A percentile compares a stretch with the other conserved stretches of the same genome.
Conservation (phyloP, 2,888 invertebrate species). For the Tanytarsus gracilentus region DNA sequence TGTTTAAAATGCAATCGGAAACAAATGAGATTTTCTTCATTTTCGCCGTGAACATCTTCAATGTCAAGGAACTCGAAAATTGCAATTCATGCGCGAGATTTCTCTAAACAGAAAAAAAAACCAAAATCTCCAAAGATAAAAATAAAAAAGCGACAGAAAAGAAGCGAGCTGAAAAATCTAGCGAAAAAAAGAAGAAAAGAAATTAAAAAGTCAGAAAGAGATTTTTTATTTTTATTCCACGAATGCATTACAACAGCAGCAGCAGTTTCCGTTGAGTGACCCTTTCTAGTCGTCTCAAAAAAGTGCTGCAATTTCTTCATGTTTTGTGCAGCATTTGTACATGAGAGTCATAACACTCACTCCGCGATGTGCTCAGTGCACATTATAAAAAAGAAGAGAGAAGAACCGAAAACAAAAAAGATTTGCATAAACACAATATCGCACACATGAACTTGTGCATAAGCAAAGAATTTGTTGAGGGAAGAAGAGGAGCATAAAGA, state of each 20-base stretch:
- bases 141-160: neutral
- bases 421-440: slow-evolving; percentile 24
- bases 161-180: no score
- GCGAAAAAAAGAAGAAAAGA: no score
- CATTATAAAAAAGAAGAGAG: neutral
- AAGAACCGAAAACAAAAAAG: neutral
- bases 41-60: neutral
- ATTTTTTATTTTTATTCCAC: neutral
- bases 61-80: slow-evolving; percentile 10
- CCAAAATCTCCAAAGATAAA: no score
- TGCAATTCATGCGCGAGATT: no score
- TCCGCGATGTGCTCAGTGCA: neutral
- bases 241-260: neutral
- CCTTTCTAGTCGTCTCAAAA: neutral
- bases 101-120: no score
- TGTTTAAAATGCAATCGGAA: neutral
- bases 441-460: slow-evolving; percentile 22
- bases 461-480: neutral
- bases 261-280: slow-evolving; percentile 25
- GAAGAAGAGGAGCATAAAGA: slow-evolving; percentile 10
- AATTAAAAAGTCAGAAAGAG: neutral
- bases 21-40: neutral
- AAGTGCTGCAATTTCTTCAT: neutral
- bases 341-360: slow-evolving; percentile 12
- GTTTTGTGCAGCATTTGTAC: slow-evolving; percentile 4